These are phyloP conservation scores for Heliothis peltigera DNA, from an alignment of 2,888 invertebrate genomes.

Conservation along the genomic window DNA sequence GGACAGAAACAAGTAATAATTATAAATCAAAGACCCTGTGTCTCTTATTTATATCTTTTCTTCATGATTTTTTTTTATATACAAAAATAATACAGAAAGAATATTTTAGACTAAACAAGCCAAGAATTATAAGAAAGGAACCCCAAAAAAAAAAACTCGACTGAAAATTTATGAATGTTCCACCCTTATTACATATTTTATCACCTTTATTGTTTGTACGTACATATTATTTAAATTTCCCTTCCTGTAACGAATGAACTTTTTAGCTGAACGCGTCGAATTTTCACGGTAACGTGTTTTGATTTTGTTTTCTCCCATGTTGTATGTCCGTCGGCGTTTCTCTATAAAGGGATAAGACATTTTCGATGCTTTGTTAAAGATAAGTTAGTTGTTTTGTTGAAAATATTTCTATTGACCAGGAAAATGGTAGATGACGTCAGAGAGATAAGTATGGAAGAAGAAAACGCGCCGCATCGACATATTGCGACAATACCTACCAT, in stretches of 20 bases:
- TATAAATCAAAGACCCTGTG: too few relatives aligned
- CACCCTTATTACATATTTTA: conserved; percentile 33
- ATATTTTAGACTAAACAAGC: not conserved
- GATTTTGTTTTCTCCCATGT: not conserved
- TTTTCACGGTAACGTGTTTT: not conserved
- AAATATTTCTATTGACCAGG: not conserved
- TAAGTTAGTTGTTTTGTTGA: not conserved
- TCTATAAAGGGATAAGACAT: not conserved
- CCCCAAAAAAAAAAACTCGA: conserved; percentile 6
- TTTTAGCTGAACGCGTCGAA: conserved; percentile 6
- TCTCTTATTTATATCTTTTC: too few relatives aligned
- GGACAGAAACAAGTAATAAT: too few relatives aligned
- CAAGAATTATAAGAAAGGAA: not conserved
- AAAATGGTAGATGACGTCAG: too few relatives aligned
- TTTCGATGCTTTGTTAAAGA: not conserved
- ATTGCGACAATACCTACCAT: too few relatives aligned
- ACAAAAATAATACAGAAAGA: too few relatives aligned
- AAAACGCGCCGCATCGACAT: too few relatives aligned
- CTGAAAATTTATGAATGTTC: conserved; percentile 9
- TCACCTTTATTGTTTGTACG: conserved; percentile 37
- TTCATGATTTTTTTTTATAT: too few relatives aligned
- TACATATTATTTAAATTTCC: conserved; percentile 13
- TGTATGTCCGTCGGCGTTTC: not conserved
- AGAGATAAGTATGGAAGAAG: too few relatives aligned
- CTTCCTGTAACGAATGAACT: not conserved